phyloP scores from a whole-genome alignment of 2,113 vertebrate genomes.

The Phyllopteryx taeniolatus region DNA sequence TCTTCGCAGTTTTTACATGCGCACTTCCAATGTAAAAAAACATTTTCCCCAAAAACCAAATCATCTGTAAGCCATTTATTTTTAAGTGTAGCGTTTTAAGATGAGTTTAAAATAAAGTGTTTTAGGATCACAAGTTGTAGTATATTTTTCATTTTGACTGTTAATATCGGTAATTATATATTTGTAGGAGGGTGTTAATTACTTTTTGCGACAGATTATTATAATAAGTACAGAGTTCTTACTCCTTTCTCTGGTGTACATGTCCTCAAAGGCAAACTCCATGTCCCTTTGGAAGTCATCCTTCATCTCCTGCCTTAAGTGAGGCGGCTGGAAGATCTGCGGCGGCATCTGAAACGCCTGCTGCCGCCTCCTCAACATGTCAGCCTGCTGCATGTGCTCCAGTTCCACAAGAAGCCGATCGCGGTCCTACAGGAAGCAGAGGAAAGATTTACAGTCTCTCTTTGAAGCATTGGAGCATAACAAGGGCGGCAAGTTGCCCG shows the following conservation, averaged over 20 bases:
- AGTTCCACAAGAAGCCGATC: conserved; percentile 83
- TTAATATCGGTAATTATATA: no score
- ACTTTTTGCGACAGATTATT: neutral
- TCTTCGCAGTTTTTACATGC: no score
- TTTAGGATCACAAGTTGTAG: no score
- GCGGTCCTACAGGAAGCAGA: conserved; percentile 69
- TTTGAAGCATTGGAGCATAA: neutral
- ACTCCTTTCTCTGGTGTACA: conserved; percentile 84
- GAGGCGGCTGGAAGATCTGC: conserved; percentile 79
- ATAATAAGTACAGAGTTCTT: conserved; percentile 45
- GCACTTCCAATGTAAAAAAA: no score
- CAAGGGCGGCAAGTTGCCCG: neutral
- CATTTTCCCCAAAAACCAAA: no score
- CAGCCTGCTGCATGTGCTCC: conserved; percentile 82
- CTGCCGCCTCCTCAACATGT: conserved; percentile 79
- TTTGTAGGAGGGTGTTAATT: no score
- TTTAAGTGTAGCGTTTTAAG: no score
- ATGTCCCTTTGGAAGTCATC: conserved; percentile 87
- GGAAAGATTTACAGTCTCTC: neutral
- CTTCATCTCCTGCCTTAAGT: conserved; percentile 73
- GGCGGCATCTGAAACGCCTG: conserved; percentile 77
- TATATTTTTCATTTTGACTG: no score
- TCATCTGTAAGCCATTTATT: no score
- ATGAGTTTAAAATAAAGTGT: no score
- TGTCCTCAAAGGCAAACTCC: conserved; percentile 91